Conservation (phyloP, 2,113 vertebrate species). For the Noturus placidus region DNA sequence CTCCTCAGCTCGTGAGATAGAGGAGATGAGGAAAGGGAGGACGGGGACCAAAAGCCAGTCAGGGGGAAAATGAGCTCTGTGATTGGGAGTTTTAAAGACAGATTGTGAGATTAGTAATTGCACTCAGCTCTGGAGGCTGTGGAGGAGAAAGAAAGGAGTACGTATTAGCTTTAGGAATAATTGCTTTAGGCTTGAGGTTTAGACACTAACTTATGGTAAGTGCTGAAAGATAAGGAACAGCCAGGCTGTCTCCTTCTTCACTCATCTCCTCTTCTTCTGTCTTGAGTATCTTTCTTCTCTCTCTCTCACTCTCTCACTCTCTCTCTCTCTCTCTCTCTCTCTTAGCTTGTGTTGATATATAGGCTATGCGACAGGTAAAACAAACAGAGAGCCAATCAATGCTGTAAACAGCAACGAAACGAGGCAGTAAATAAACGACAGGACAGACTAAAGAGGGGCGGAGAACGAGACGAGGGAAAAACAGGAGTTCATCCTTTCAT, state of each 20-base stretch:
- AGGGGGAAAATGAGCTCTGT: slow-evolving; percentile 73
- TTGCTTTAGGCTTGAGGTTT: slow-evolving; percentile 14
- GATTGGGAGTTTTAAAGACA: slow-evolving; percentile 71
- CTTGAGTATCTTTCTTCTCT: background rate
- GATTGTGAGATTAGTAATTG: slow-evolving; percentile 69
- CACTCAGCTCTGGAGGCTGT: slow-evolving; percentile 49
- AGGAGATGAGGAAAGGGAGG: slow-evolving; percentile 30
- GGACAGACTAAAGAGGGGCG: slow-evolving; percentile 33
- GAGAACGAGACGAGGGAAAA: slow-evolving; percentile 11
- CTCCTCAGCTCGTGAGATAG: slow-evolving; percentile 63
- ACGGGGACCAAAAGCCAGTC: slow-evolving; percentile 49
- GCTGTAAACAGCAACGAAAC: slow-evolving; percentile 40
- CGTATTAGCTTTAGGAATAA: slow-evolving; percentile 35
- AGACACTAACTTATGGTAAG: slow-evolving; percentile 20
- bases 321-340: slow-evolving; percentile 37
- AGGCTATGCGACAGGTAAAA: slow-evolving; percentile 50
- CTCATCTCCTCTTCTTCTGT: slow-evolving; percentile 10
- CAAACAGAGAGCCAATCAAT: slow-evolving; percentile 48
- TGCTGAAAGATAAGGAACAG: background rate
- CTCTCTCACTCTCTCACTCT: slow-evolving; percentile 25
- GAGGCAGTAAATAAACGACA: slow-evolving; percentile 36
- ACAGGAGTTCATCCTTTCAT: slow-evolving; percentile 43
- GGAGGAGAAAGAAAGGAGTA: slow-evolving; percentile 50
- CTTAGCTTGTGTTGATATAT: slow-evolving; percentile 53
- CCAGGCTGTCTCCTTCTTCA: background rate